These are phyloP conservation scores for Eretmodus cyanostictus DNA, from an alignment of 2,113 vertebrate genomes.

Conservation along the genomic window DNA sequence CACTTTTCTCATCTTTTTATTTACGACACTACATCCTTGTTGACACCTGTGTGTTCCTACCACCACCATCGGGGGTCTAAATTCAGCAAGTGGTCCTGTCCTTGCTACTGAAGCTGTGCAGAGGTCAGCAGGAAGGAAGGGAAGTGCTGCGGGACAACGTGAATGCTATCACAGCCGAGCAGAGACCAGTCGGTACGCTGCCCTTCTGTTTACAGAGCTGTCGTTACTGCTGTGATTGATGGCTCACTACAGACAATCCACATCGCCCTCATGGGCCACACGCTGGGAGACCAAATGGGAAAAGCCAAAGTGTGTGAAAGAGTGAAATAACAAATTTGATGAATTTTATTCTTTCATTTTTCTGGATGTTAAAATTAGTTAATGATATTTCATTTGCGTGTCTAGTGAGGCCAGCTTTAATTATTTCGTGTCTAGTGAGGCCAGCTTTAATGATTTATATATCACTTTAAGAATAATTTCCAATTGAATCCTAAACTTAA, in stretches of 20 bases:
- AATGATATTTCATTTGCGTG: neutral
- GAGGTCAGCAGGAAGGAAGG: conserved; percentile 57
- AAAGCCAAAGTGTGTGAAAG: neutral
- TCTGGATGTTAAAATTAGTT: neutral
- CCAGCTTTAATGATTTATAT: neutral
- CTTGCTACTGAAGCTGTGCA: conserved; percentile 13
- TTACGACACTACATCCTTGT: neutral
- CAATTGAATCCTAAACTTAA: neutral
- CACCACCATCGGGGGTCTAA: conserved; percentile 7
- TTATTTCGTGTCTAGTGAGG: neutral
- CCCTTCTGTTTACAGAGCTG: conserved; percentile 45
- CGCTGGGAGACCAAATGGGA: neutral
- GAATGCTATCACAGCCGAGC: conserved; percentile 55
- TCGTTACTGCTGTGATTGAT: conserved; percentile 45
- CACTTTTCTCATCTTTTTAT: neutral
- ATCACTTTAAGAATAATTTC: neutral
- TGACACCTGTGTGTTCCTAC: conserved; percentile 8
- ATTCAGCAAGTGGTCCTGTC: conserved; percentile 20
- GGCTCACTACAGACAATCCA: conserved; percentile 10
- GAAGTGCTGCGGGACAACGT: conserved; percentile 26
- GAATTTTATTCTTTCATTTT: neutral
- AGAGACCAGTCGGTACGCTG: conserved; percentile 17
- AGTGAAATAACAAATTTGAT: neutral
- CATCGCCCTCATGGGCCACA: neutral
- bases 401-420: neutral